Percentiles rank a stretch among this genome's conserved stretches.
Evolutionary conservation across 2,797 vertebrate genomes (phyloP).

Genomic region (Botia kubotai): DNA sequence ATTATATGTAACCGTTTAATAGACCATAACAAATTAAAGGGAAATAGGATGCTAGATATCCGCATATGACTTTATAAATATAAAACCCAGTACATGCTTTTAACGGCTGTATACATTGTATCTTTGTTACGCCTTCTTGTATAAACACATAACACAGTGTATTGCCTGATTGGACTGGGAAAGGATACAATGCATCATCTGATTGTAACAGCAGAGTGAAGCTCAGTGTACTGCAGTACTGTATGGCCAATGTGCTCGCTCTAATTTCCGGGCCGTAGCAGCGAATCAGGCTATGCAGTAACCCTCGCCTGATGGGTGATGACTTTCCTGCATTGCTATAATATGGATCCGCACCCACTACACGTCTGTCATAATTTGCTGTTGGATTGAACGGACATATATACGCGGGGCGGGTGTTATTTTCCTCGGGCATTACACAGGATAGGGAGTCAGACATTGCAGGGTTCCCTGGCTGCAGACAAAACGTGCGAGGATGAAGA

Average conservation of each 20-base stretch:
- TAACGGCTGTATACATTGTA: neutral
- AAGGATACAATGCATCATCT: neutral
- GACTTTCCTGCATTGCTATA: constrained; percentile 5
- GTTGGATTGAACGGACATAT: neutral
- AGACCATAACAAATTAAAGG: neutral
- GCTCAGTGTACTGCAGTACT: constrained; percentile 32
- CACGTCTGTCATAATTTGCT: neutral
- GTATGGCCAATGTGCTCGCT: constrained; percentile 7
- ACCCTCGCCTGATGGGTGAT: constrained; percentile 3
- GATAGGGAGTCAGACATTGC: neutral
- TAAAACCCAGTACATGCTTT: neutral
- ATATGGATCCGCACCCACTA: neutral
- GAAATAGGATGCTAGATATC: neutral
- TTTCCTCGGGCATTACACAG: neutral
- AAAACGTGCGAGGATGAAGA: neutral
- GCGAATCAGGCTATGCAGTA: constrained; percentile 26
- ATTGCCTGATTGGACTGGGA: neutral
- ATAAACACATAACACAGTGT: neutral
- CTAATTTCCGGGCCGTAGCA: constrained; percentile 18
- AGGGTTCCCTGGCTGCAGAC: constrained; percentile 5
- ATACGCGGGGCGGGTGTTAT: neutral
- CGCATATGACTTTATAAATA: neutral
- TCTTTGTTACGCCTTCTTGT: neutral
- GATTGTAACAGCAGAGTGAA: constrained; percentile 10
- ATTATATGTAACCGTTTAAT: neutral